Base-by-base conservation (phyloP, 2,888 invertebrate species). In the Dione vanillae region DNA sequence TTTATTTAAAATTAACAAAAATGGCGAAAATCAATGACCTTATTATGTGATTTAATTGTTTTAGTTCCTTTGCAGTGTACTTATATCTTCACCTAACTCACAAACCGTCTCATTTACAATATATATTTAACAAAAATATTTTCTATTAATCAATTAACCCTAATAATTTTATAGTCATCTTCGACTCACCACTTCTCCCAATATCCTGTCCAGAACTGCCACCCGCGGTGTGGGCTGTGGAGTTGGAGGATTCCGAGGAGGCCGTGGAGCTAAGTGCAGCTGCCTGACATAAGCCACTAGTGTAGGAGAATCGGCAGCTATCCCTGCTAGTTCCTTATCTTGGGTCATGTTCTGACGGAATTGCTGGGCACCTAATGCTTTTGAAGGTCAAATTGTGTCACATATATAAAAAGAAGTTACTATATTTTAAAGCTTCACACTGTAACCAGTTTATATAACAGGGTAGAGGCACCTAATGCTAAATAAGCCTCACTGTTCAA, bases 321-420 rank as follows among this genome's bases (percentile, higher is more conserved):
- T 96, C 81, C 95, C 94, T 43, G 95, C 94, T 77, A 97, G 92
- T 83, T 97, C 96, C 85, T 96, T 95, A 86, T 97, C 97, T 75
- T 95, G 95, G 62, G 96, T 96, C 96, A 97, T 96, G 90, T 96
- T 97, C 76, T 96, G 93, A 47, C 96, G 95, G 88, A 97, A 97
- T 85, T 96, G 96, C 83, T 96, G 96, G 73, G 96, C 96, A 73
- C 95, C 95, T 77, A 96, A 91, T 9, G 96, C 96, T 96, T 84
- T 1, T 82, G 83, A 19, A 75, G 73, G 43, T 11, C 52, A 11
- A 20, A 6, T 47, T 47, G 1, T 37, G 19, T 3, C 10, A 19
- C 1, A 19, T 49, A 19, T 49, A 49, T 49, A 19, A 11, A 19
- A 49, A 19, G 19, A 0, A n/a, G 19, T 6, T 11, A 11, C 19